Evolutionary conservation across 2,113 vertebrate species (phyloP), one percentile per base, ranked within the genome.

Genomic region (Sciurus niger): DNA sequence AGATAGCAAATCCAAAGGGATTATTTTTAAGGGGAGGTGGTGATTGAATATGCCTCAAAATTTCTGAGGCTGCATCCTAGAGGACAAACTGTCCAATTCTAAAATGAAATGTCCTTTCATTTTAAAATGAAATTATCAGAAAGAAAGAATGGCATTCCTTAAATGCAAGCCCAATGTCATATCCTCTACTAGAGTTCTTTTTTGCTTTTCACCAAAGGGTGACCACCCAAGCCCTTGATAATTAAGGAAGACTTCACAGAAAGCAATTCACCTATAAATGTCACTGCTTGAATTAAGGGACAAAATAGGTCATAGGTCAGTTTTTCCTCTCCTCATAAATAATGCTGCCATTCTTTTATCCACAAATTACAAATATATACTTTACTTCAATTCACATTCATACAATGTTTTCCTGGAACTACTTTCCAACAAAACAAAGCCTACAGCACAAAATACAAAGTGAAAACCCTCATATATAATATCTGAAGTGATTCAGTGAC

Each of bases 371-470:
- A 89, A 76, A 80, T 48, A 28, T 40, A 84, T 65, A 55, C n/a
- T 78, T 92, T 67, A 89, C 70, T 93, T 96, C 74, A 96, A 95
- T 43, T 84, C 25, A 65, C 17, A 94, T 34, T 89, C 65, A 89
- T n/a, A 89, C 2, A 80, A 65, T 63, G 73, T 96, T 85, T 83
- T 74, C 8, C 76, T 74, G 80, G 77, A 90, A 93, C n/a, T 70
- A 86, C 9, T 70, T 92, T 95, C 30, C 24, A 95, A 51, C 18
- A 94, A 17, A 92, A 48, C 72, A 95, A 79, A 6, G 82, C 70
- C 78, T 89, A 86, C 16, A 80, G 90, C 25, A 84, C 14, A 96
- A 83, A 95, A 90, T 12, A 22, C 48, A 92, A 90, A 94, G 48
- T 84, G 28, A 94, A 97, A 87, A 76, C 17, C 40, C 9, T 65